Evolutionary conservation across 1,140 invertebrate genomes (phyloP), one percentile per base, ranked within the genome.

Genomic region (Oncopodura yosiiana): DNA sequence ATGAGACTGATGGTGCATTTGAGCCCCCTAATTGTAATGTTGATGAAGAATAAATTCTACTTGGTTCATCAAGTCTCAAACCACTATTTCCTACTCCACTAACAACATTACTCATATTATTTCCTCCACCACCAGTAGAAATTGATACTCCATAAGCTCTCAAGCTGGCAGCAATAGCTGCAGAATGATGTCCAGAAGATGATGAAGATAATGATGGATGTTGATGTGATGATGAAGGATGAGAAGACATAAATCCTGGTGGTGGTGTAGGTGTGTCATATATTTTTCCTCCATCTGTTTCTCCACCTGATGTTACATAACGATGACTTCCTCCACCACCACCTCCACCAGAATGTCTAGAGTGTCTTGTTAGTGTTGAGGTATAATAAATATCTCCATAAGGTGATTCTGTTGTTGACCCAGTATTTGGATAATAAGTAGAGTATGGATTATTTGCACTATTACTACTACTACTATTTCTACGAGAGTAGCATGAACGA

Each of bases 301-400:
- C 37, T 12, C 26, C 37, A 9, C 12, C 49, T 34, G 38, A 16
- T 27, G 26, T 30, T 16, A 11, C 24, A 48, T 23, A 45, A 8
- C 24, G 18, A 27, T 45, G 43, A 9, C 27, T 23, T 5, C 27
- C 4, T 16, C 14, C 14, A 14, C 24, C 29, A 19, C 27, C 4
- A 11, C 14, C 14, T 21, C 24, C 29, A 9, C 27, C 32, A 3
- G 55, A 43, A 46, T 58, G 53, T 30, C 60, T 30, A 3, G 61
- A 44, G 30, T 63, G 61, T 11, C 61, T 19, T 16, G 32, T 56
- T 3, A 63, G 38, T 8, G 61, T 63, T 12, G 61, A 60, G n/a
- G 61, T 63, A 39, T 60, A 63, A 44, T 63, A 63, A 54, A 63
- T 63, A 41, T 63, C 61, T 54, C 53, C 60, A 14, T 57, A 18